Evolutionary conservation across 1,140 invertebrate species (phyloP).

Genomic region (Caenorhabditis latens): DNA sequence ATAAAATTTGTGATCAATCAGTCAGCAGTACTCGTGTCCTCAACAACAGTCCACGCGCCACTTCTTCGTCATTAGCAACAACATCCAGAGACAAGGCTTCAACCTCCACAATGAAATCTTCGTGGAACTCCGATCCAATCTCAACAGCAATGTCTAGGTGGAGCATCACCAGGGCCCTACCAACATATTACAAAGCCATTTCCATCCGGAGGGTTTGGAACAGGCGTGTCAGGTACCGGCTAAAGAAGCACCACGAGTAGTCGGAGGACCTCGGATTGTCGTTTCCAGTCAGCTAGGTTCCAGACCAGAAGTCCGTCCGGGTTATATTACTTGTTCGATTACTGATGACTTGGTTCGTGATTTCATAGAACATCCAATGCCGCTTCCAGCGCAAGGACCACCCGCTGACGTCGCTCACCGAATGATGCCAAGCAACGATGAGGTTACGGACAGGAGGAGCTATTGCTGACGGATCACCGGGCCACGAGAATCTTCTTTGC

Average conservation of each 20-base stretch:
- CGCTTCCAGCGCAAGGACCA: too few species aligned
- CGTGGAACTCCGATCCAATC: neutral
- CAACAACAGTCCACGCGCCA: too few species aligned
- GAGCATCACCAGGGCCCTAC: neutral
- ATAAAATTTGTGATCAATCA: too few species aligned
- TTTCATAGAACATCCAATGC: too few species aligned
- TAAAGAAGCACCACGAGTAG: neutral
- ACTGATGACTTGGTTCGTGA: neutral
- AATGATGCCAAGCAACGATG: conserved; percentile 6
- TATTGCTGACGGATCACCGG: neutral
- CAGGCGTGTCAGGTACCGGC: too few species aligned
- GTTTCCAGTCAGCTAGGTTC: neutral
- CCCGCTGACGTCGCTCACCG: conserved; percentile 4
- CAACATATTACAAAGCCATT: neutral
- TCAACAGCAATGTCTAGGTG: too few species aligned
- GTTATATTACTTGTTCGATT: neutral
- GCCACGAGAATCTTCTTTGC: neutral
- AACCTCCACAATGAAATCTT: neutral
- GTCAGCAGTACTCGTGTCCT: too few species aligned
- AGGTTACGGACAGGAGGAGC: too few species aligned
- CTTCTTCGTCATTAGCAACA: too few species aligned
- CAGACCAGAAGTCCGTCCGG: neutral
- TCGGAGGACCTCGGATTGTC: neutral
- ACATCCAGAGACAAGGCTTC: too few species aligned
- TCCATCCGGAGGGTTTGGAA: neutral